phyloP scores from a whole-genome alignment of 2,888 invertebrate species.

The Nephrotoma appendiculata region DNA sequence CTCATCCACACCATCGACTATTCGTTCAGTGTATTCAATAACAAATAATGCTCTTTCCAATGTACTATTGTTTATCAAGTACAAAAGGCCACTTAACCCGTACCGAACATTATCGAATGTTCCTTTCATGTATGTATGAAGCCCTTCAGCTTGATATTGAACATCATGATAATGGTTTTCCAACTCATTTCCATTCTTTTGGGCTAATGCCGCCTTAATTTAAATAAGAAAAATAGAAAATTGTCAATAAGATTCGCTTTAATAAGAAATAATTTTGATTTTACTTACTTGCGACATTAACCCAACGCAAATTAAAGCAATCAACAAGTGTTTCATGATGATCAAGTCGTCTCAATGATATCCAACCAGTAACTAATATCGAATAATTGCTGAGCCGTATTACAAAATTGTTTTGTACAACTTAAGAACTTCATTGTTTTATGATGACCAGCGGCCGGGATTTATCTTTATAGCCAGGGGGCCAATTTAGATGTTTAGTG shows the following conservation, averaged over 20 bases:
- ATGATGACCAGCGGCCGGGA: neutral
- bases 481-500: neutral
- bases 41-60: neutral
- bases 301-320: neutral
- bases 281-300: neutral
- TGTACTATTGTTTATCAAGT: neutral
- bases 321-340: neutral
- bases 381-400: neutral
- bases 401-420: neutral
- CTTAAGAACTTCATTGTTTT: neutral
- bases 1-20: neutral
- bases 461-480: neutral
- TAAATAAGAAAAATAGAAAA: neutral
- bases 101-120: neutral
- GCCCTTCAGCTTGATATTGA: neutral
- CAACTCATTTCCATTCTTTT: neutral
- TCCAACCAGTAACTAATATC: neutral
- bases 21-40: neutral
- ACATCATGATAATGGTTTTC: neutral
- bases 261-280: neutral
- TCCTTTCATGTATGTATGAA: neutral
- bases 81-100: neutral
- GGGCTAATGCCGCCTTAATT: neutral
- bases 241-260: neutral
- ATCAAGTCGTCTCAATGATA: neutral